Evolutionary conservation across 1,140 invertebrate species (phyloP).

Genomic region (Pseudomyrmex cubaensis): DNA sequence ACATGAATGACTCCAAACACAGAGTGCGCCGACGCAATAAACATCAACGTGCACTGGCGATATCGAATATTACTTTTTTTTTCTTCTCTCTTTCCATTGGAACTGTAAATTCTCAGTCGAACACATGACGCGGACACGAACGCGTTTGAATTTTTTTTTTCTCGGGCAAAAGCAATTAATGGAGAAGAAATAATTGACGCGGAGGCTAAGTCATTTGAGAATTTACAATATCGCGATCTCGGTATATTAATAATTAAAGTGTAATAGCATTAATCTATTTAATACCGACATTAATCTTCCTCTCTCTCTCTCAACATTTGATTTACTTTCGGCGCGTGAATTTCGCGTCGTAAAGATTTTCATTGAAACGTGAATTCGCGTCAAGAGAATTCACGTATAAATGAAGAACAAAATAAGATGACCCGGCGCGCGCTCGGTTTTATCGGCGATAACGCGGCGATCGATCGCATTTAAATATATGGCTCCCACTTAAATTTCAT

Average conservation of each 20-base stretch:
- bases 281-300: too few relatives aligned
- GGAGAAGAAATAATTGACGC: neutral
- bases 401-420: slow-evolving; percentile 47
- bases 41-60: slow-evolving; percentile 31
- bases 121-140: neutral
- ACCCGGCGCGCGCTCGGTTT: slow-evolving; percentile 10
- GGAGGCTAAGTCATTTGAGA: neutral
- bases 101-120: slow-evolving; percentile 27
- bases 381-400: too few relatives aligned
- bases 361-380: neutral
- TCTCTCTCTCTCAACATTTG: neutral
- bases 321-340: neutral
- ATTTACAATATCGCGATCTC: neutral
- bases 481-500: slow-evolving; percentile 57
- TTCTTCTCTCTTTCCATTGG: slow-evolving; percentile 10
- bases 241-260: too few relatives aligned
- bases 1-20: slow-evolving; percentile 58
- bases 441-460: slow-evolving; percentile 36
- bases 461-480: slow-evolving; percentile 58
- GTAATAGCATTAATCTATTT: too few relatives aligned
- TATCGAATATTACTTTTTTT: slow-evolving; percentile 22
- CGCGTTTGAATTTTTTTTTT: slow-evolving; percentile 22
- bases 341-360: neutral
- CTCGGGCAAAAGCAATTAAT: neutral
- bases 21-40: slow-evolving; percentile 43